Base-by-base conservation (phyloP, 2,797 vertebrate species). In the Spondyliosoma cantharus region DNA sequence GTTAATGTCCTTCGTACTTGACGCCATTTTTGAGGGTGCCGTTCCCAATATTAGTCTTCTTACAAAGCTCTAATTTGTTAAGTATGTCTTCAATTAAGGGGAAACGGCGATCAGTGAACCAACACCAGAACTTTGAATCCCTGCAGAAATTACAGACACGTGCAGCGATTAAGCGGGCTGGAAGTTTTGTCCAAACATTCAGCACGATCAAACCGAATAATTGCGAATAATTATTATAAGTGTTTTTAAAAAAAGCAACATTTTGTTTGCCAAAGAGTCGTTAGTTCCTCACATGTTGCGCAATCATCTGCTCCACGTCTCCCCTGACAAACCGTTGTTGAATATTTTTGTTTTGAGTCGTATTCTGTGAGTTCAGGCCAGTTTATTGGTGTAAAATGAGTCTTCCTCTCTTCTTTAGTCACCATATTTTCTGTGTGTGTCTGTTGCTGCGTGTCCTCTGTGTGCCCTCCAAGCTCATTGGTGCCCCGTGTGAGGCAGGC, bases 401-500 rank as follows among this genome's bases (percentile, higher is more conserved):
- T 37, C 37, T 9, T 37, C 37, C 3, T 37, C 37, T 24, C 0
- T 37, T 45, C n/a, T 54, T 27, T 15, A 45, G 56, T 48, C 9
- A 0, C 8, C 8, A 12, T 27, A 2, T 62, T 8, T 53, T 66
- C 24, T 78, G 56, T 72, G 20, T 74, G 19, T 58, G 7, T 78
- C 32, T 87, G 57, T 42, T 5, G 7, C 3, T 72, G 66, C 5
- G 3, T 57, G 83, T 81, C 86, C 90, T 90, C 89, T 68, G 15
- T 11, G 12, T 81, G 85, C 63, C 86, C 87, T 92, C 76, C 52
- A 69, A 50, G n/a, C 65, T 81, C 56, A 75, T 89, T 59, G 61
- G 46, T 50, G 76, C 85, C 32, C 83, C 75, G 86, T 86, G 83
- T 90, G 90, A 85, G 78, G 60, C 78, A 48, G 85, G 82, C 85